These are phyloP conservation scores for Crotalus horridus DNA, from an alignment of 2,113 vertebrate species.

Conservation along the genomic window DNA sequence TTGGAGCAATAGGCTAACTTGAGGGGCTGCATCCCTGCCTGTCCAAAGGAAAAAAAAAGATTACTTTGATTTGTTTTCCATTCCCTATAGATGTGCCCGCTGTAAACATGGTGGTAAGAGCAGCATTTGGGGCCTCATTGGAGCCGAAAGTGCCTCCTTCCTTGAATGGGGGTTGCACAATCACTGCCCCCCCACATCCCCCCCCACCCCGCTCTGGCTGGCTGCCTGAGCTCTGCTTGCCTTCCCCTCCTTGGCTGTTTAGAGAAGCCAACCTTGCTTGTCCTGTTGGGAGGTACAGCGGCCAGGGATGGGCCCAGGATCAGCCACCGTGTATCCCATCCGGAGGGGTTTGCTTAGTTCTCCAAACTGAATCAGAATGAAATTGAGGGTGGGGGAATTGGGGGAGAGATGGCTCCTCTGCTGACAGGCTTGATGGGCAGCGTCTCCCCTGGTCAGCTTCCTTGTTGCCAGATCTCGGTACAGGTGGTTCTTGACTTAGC, in stretches of 20 bases:
- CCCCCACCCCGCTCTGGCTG: rapidly evolving
- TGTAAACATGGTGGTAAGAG: not conserved
- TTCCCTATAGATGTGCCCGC: not conserved
- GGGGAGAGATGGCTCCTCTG: slow-evolving; percentile 35
- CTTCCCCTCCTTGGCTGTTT: not conserved
- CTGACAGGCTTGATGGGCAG: slow-evolving; percentile 57
- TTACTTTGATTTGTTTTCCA: rapidly evolving
- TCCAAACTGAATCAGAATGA: slow-evolving; percentile 34
- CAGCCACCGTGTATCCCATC: not conserved
- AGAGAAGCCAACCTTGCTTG: not conserved
- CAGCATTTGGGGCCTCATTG: not conserved
- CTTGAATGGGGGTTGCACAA: not conserved
- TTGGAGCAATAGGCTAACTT: not conserved
- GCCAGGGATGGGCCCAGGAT: not conserved
- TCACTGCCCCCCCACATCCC: not conserved
- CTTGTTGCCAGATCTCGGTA: slow-evolving; percentile 47
- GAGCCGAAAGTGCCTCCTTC: not conserved
- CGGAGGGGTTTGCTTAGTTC: slow-evolving; percentile 46
- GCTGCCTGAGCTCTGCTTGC: not conserved
- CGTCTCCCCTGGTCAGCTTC: slow-evolving; percentile 68
- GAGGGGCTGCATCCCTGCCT: not conserved
- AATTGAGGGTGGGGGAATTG: slow-evolving; percentile 7
- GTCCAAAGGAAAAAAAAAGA: not conserved
- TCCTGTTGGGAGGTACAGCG: not conserved
- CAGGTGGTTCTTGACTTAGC: not conserved